These are phyloP conservation scores for Microcebus ravelobensis DNA, from an alignment of 2,113 vertebrate genomes.

Conservation along the genomic window DNA sequence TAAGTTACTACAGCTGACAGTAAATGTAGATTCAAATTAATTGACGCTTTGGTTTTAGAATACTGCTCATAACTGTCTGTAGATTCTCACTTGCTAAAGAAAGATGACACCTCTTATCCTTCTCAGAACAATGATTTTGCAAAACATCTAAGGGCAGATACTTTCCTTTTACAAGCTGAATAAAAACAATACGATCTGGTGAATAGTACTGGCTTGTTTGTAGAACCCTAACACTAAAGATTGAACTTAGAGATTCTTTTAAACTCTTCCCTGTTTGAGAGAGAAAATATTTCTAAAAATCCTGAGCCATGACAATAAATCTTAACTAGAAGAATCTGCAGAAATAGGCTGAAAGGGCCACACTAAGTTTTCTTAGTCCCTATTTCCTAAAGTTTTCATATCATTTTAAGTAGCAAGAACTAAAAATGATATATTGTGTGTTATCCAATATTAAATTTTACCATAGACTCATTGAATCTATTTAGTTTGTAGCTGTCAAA, in stretches of 20 bases:
- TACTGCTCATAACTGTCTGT: background rate
- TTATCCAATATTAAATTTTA: background rate
- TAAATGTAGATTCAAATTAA: background rate
- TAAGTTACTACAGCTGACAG: background rate
- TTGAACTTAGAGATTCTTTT: background rate
- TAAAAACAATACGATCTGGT: background rate
- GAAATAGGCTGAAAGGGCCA: background rate
- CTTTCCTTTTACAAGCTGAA: background rate
- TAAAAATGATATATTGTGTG: background rate
- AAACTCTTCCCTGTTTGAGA: background rate
- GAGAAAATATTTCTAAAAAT: constrained; percentile 26
- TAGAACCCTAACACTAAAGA: background rate
- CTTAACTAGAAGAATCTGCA: background rate
- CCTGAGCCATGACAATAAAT: background rate
- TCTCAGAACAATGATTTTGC: constrained; percentile 18
- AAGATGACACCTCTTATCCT: background rate
- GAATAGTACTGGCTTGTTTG: background rate
- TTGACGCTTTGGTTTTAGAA: background rate
- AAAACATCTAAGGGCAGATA: background rate
- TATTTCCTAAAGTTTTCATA: background rate
- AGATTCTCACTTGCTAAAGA: background rate
- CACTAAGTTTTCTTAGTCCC: background rate
- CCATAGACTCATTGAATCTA: background rate
- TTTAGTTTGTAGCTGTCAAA: background rate
- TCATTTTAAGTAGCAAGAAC: background rate